These are phyloP conservation scores for Daboia siamensis DNA, from an alignment of 2,113 vertebrate genomes.

Conservation along the genomic window DNA sequence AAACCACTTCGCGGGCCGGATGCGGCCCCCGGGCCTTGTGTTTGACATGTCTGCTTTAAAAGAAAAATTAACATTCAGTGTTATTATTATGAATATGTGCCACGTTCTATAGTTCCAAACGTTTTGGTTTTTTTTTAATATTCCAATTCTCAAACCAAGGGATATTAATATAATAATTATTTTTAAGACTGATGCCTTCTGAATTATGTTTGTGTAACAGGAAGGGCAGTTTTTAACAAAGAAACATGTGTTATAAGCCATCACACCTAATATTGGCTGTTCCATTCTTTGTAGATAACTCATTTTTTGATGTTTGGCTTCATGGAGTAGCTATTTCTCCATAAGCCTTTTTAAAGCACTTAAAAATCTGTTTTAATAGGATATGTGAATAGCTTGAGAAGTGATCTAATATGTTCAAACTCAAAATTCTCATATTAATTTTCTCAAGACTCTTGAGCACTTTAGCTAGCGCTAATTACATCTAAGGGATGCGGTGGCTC, in stretches of 20 bases:
- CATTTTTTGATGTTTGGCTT: slow-evolving; percentile 56
- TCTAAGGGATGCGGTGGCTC: too few species aligned
- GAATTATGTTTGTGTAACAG: slow-evolving; percentile 7
- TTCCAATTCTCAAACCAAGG: background rate
- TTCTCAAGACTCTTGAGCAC: slow-evolving; percentile 70
- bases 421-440: slow-evolving; percentile 71
- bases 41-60: too few species aligned
- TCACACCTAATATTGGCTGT: slow-evolving; percentile 44
- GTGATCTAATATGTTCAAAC: slow-evolving; percentile 70
- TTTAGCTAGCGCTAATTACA: slow-evolving; percentile 81
- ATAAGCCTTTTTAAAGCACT: slow-evolving; percentile 67
- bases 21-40: too few species aligned
- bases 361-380: slow-evolving; percentile 71
- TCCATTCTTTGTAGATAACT: slow-evolving; percentile 48
- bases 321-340: slow-evolving; percentile 57
- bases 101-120: too few species aligned
- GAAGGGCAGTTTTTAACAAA: slow-evolving; percentile 27
- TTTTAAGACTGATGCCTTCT: slow-evolving; percentile 12
- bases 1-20: too few species aligned
- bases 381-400: slow-evolving; percentile 69
- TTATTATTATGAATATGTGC: background rate
- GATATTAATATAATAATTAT: slow-evolving; percentile 18
- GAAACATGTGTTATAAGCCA: slow-evolving; percentile 34
- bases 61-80: background rate
- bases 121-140: background rate